Conservation (phyloP, 1,140 invertebrate species). For the Hyles vespertilio region DNA sequence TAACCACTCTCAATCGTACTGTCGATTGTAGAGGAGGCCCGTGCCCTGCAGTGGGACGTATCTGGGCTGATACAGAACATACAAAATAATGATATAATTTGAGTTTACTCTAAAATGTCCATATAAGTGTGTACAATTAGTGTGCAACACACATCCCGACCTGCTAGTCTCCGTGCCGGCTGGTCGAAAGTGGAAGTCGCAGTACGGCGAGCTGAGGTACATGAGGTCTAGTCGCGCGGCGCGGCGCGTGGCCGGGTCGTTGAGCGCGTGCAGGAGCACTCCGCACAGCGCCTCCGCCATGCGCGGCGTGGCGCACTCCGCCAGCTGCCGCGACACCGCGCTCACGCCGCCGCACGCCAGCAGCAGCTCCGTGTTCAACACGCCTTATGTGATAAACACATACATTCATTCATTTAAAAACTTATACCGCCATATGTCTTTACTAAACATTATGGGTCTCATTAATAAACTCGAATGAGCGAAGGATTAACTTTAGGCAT, state of each 20-base stretch:
- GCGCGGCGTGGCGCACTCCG: conserved; percentile 86
- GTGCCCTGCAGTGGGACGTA: no score
- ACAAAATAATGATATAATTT: no score
- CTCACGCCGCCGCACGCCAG: conserved; percentile 89
- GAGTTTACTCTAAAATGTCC: no score
- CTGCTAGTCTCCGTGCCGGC: conserved; percentile 77
- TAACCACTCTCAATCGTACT: no score
- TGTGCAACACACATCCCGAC: conserved; percentile 30
- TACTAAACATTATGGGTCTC: no score
- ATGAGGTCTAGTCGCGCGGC: conserved; percentile 86
- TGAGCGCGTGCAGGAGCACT: conserved; percentile 90
- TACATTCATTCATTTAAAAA: no score
- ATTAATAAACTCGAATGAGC: no score
- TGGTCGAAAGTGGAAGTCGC: conserved; percentile 89
- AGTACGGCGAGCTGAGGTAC: conserved; percentile 92
- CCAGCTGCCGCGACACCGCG: conserved; percentile 86
- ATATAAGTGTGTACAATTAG: no score
- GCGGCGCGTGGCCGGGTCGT: conserved; percentile 87
- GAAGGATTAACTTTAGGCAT: no score
- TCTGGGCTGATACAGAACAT: no score
- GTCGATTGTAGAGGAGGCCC: no score
- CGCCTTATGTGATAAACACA: conserved; percentile 73
- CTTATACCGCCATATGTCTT: no score
- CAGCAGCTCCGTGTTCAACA: conserved; percentile 88
- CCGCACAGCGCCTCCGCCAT: conserved; percentile 91